A percentile compares a stretch with the other conserved stretches of the same genome.
phyloP scores from a whole-genome alignment of 2,888 invertebrate genomes.

The Timandra comae region DNA sequence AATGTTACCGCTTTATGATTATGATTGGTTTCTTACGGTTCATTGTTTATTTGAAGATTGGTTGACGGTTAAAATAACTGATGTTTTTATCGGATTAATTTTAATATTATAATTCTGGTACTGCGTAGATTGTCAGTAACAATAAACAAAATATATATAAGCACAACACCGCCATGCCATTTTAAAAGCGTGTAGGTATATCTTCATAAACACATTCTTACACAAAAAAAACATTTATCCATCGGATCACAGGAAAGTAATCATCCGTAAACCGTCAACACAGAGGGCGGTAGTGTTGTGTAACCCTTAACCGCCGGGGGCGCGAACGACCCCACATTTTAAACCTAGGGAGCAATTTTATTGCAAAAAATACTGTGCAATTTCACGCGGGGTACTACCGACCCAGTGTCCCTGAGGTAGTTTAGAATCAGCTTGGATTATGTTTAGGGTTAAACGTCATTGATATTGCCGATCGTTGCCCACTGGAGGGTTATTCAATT shows the following conservation, averaged over 20 bases:
- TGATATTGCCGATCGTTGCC: constrained; percentile 69
- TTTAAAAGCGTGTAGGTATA: no score
- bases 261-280: constrained; percentile 43
- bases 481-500: constrained; percentile 66
- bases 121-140: no score
- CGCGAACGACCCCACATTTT: constrained; percentile 52
- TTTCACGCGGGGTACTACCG: constrained; percentile 59
- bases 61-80: no score
- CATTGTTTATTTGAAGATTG: constrained; percentile 17
- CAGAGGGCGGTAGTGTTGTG: constrained; percentile 28
- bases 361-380: constrained; percentile 68
- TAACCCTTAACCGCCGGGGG: constrained; percentile 51
- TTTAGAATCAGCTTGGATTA: constrained; percentile 73
- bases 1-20: constrained; percentile 16
- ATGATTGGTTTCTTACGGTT: constrained; percentile 10
- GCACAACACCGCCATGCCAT: no score
- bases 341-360: constrained; percentile 58
- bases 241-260: constrained; percentile 28
- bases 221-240: no score
- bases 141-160: no score
- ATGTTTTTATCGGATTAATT: no score
- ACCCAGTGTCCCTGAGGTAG: constrained; percentile 72
- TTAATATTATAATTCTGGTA: no score
- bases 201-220: constrained; percentile 12
- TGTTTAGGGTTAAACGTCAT: constrained; percentile 76